Evolutionary conservation across 2,113 vertebrate genomes (phyloP), one percentile per base, ranked within the genome.

Genomic region (Phocoena sinus): DNA sequence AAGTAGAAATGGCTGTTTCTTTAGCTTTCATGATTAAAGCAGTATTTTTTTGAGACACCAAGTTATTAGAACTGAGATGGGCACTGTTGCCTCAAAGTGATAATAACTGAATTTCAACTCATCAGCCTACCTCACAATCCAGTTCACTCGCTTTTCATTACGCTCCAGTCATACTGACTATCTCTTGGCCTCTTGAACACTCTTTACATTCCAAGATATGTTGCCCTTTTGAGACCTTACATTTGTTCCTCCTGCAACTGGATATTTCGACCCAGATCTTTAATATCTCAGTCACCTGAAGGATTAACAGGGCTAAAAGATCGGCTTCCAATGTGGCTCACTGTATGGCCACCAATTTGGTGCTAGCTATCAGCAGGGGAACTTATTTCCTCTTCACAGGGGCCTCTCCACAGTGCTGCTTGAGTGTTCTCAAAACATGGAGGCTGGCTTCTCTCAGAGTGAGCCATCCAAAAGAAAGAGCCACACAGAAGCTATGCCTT

Each of bases 1-100:
- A 94, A 89, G 47, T 89, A 96, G n/a, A 94, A 96, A 91, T 95
- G n/a, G 53, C 65, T 96, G 13, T 96, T 97, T 95, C 83, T 96
- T 63, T 85, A 93, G 85, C 76, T 96, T 87, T 93, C 91, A 77
- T 96, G 56, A 97, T 94, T 96, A 91, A 94, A 89, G 58, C 28
- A 33, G 31, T 84, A 58, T 9, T 89, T 95, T 79, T 86, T 62
- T 80, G 38, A 80, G 73, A 87, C n/a, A 89, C 1, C 17, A 65
- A 80, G 50, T 96, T 96, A 80, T 90, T 94, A 90, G 56, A 95
- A 90, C 41, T 94, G 41, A 77, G 44, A 96, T 85, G 60, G 63
- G 31, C 38, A 85, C 58, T 65, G 38, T 47, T 94, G 71, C n/a
- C 47, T 94, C 74, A 65, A 96, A 93, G 36, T 97, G 95, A 93